These are phyloP conservation scores for Chondrosia reniformis DNA, from an alignment of 37 sponge, comb jelly and placozoan genomes.

Conservation along the genomic window DNA sequence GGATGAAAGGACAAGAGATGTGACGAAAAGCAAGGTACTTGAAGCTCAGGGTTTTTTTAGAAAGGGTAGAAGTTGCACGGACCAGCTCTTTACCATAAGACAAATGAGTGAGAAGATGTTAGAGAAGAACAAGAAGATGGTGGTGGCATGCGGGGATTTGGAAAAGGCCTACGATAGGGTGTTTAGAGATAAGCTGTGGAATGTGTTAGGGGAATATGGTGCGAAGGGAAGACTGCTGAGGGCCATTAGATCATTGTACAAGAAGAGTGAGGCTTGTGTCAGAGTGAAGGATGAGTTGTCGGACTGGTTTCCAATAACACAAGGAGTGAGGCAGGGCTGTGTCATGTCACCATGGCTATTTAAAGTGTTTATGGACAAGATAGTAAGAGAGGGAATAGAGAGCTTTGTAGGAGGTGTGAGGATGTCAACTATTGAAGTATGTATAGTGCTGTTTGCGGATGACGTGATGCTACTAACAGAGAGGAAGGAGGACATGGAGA, in stretches of 20 bases:
- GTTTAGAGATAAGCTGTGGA: neutral
- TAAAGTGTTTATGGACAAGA: constrained; percentile 21
- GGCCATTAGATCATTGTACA: constrained; percentile 1
- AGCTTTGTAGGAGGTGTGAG: too few relatives aligned
- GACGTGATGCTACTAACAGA: too few relatives aligned
- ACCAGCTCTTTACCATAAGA: constrained; percentile 20
- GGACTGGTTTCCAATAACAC: constrained; percentile 7
- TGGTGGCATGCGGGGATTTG: neutral
- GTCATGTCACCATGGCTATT: constrained; percentile 20
- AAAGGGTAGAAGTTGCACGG: constrained; percentile 7
- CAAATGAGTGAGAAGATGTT: neutral
- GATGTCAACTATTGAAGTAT: too few relatives aligned
- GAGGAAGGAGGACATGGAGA: too few relatives aligned
- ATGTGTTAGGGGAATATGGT: neutral
- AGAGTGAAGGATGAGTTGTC: neutral
- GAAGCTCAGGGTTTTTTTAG: constrained; percentile 39
- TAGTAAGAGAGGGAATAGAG: too few relatives aligned
- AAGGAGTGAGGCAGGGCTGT: constrained; percentile 22
- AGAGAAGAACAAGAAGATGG: neutral
- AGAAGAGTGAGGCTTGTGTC: neutral
- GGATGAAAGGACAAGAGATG: neutral
- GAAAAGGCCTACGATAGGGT: constrained; percentile 8
- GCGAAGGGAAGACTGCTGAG: neutral
- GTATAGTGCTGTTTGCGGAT: too few relatives aligned
- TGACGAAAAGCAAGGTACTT: neutral